phyloP scores from a whole-genome alignment of 2,797 vertebrate species.

The Neopelma chrysocephalum region DNA sequence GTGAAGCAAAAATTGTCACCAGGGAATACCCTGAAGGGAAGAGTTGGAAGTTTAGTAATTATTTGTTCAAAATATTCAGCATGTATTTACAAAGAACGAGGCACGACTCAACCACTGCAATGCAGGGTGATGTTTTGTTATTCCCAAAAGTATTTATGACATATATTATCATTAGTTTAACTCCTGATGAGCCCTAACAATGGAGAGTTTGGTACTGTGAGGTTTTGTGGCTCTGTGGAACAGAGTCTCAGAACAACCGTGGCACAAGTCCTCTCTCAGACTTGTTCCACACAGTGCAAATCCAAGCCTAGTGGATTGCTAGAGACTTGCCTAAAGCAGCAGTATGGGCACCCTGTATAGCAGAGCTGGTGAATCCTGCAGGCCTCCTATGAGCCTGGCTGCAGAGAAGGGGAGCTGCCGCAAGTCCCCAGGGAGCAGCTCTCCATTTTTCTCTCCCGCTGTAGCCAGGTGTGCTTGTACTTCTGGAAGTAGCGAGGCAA shows the following conservation, averaged over 20 bases:
- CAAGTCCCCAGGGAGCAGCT: background rate
- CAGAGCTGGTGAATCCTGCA: background rate
- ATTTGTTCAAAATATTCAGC: background rate
- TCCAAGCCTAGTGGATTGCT: background rate
- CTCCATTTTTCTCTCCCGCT: background rate
- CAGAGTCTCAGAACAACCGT: background rate
- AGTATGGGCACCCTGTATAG: background rate
- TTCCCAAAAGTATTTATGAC: background rate
- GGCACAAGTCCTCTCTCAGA: accelerated
- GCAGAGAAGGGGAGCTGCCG: background rate
- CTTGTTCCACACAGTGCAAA: background rate
- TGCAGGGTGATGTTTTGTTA: background rate
- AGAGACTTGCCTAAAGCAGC: background rate
- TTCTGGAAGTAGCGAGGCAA: background rate
- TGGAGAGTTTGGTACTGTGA: background rate
- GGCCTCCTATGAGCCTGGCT: background rate
- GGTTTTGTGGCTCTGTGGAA: background rate
- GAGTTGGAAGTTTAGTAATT: background rate
- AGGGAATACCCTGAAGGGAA: background rate
- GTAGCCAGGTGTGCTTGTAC: background rate
- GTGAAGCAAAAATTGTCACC: background rate
- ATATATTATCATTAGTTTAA: background rate
- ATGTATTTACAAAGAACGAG: background rate
- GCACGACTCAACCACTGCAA: background rate
- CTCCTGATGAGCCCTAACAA: background rate